Conservation (phyloP, 2,113 vertebrate genomes). For the Loxodonta africana region DNA sequence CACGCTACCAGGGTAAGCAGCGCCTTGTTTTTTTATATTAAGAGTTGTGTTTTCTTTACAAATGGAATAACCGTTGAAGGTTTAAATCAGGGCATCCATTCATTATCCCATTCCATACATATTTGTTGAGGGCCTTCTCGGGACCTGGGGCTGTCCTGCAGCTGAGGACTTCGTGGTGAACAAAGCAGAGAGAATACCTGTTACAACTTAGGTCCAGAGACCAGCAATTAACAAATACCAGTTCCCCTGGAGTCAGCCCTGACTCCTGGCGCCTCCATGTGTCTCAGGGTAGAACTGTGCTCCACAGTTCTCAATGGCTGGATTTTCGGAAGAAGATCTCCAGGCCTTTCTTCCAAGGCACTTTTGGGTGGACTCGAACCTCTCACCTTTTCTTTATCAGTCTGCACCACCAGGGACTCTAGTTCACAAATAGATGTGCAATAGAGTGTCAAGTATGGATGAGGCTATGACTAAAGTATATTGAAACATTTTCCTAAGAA, state of each 20-base stretch:
- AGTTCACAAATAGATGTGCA: not conserved
- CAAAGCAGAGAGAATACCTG: not conserved
- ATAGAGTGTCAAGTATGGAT: not conserved
- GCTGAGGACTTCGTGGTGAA: not conserved
- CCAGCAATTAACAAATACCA: not conserved
- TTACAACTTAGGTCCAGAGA: not conserved
- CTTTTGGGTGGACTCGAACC: no score
- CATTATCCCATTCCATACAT: no score
- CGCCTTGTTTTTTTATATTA: not conserved
- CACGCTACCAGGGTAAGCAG: no score
- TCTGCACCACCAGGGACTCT: no score
- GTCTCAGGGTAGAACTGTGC: no score
- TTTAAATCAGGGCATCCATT: not conserved
- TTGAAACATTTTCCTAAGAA: not conserved
- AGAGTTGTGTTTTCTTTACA: not conserved
- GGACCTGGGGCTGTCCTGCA: not conserved
- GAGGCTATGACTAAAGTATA: not conserved
- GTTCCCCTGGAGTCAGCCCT: no score
- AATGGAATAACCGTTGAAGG: not conserved
- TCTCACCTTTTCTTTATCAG: no score
- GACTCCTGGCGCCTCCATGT: no score
- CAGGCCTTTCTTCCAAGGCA: no score
- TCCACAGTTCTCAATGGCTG: no score
- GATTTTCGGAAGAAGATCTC: no score
- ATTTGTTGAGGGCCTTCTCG: not conserved